phyloP scores from a whole-genome alignment of 2,113 vertebrate genomes.

The Motacilla tschutschensis region DNA sequence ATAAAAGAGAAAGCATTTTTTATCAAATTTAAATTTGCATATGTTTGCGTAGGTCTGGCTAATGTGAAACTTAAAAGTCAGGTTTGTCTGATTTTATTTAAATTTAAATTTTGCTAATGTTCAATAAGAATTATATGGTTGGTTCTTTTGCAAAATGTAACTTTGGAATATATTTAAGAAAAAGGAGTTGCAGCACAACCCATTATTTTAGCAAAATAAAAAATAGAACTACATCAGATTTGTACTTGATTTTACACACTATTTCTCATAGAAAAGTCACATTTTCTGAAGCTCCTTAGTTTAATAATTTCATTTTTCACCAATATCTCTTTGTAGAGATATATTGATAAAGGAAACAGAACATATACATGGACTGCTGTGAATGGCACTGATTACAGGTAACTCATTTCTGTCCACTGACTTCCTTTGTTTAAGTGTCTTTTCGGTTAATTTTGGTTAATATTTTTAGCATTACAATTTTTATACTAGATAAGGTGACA shows the following conservation, averaged over 20 bases:
- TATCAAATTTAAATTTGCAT: not conserved
- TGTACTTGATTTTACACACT: not conserved
- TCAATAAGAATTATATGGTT: not conserved
- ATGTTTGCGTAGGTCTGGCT: not conserved
- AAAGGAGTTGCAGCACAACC: not conserved
- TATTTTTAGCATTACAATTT: not conserved
- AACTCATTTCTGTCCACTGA: constrained; percentile 3
- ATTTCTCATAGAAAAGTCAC: not conserved
- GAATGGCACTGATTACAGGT: constrained; percentile 98
- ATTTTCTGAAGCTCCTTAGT: not conserved
- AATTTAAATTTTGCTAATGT: not conserved
- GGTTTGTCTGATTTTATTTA: not conserved
- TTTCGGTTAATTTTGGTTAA: not conserved
- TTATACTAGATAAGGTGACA: rapidly evolving
- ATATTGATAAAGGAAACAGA: constrained; percentile 92
- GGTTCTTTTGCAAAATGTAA: not conserved
- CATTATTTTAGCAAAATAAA: not conserved
- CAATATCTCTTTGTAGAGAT: constrained; percentile 78
- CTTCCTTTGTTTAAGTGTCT: not conserved
- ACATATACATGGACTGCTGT: constrained; percentile 95
- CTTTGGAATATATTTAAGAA: not conserved
- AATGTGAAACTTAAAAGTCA: not conserved
- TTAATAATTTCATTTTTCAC: not conserved
- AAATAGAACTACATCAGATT: not conserved
- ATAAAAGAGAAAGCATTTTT: not conserved